phyloP scores from a whole-genome alignment of 64 coral and sea anemone species.

The Cladopsammia gracilis region DNA sequence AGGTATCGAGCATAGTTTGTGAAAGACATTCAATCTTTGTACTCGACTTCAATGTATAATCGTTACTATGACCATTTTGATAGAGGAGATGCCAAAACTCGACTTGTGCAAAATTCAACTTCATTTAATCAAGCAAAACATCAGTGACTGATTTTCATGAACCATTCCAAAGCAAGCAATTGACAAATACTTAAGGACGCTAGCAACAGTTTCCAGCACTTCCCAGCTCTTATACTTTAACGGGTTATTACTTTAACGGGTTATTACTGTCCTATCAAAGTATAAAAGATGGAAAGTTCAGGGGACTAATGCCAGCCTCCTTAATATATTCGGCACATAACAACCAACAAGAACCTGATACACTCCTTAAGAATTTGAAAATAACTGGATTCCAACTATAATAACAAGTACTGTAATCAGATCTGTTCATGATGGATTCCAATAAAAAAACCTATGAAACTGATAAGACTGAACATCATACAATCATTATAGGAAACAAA shows the following conservation, averaged over 20 bases:
- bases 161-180: background rate
- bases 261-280: constrained; percentile 8
- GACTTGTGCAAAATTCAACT: too few relatives aligned
- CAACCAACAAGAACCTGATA: constrained; percentile 5
- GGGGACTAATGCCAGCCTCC: constrained; percentile 8
- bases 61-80: too few relatives aligned
- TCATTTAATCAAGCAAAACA: too few relatives aligned
- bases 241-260: too few relatives aligned
- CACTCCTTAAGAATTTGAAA: constrained; percentile 15
- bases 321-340: constrained; percentile 2
- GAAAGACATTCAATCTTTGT: too few relatives aligned
- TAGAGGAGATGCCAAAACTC: too few relatives aligned
- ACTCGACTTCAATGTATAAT: too few relatives aligned
- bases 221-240: constrained; percentile 12
- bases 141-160: too few relatives aligned
- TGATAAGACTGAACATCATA: background rate
- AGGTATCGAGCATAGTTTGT: too few relatives aligned
- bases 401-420: constrained; percentile 12
- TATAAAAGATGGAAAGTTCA: constrained; percentile 7
- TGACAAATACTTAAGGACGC: constrained; percentile 4
- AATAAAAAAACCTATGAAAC: background rate
- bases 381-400: constrained; percentile 14
- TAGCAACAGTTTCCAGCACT: background rate
- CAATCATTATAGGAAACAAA: background rate
- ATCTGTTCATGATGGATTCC: background rate